phyloP scores from a whole-genome alignment of 2,113 vertebrate genomes.

The Anolis carolinensis region DNA sequence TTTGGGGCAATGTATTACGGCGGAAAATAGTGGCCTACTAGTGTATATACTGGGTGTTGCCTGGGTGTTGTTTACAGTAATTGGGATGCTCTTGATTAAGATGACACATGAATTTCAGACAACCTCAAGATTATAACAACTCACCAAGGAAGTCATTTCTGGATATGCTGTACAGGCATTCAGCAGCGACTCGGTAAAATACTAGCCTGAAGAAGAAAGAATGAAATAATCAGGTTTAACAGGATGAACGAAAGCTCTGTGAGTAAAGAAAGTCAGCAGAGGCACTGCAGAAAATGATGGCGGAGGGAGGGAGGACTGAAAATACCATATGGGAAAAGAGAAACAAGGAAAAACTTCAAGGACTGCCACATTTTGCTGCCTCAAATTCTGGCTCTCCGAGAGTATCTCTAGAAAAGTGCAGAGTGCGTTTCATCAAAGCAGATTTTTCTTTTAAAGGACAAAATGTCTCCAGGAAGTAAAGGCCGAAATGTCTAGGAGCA shows the following conservation, averaged over 20 bases:
- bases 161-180: background rate
- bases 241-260: background rate
- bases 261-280: background rate
- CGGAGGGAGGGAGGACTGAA: background rate
- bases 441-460: background rate
- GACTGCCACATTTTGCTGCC: background rate
- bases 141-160: slow-evolving; percentile 33
- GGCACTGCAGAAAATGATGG: too few relatives aligned
- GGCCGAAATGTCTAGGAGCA: too few relatives aligned
- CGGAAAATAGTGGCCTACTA: background rate
- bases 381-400: background rate
- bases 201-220: background rate
- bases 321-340: background rate
- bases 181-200: background rate
- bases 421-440: background rate
- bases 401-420: background rate
- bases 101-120: background rate
- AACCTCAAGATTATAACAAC: background rate
- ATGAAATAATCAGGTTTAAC: background rate
- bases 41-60: background rate
- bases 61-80: background rate
- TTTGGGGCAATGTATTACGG: background rate
- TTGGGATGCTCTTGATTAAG: background rate
- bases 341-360: too few relatives aligned
- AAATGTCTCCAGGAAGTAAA: background rate